Percentiles rank a stretch among this genome's conserved stretches.
These are phyloP conservation scores for Salvelinus fontinalis DNA, from an alignment of 2,113 vertebrate genomes.

Conservation along the genomic window DNA sequence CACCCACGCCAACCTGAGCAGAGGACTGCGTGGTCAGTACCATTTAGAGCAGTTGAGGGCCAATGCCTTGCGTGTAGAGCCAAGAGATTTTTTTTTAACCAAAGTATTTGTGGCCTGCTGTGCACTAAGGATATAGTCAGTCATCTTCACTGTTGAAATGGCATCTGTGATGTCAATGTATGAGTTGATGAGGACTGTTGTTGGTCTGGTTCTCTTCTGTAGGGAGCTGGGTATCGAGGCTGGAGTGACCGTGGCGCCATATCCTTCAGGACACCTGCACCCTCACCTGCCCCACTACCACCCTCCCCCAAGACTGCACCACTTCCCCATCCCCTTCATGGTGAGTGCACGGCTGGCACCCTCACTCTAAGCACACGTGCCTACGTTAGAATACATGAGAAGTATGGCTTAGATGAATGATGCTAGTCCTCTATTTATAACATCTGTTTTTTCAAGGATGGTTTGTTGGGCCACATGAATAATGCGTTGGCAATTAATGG, in stretches of 20 bases:
- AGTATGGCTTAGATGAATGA: constrained; percentile 58
- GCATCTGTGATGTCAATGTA: too few relatives aligned
- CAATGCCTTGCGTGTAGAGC: too few relatives aligned
- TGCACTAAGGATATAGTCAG: too few relatives aligned
- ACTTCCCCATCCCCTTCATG: constrained; percentile 94
- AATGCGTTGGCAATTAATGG: constrained; percentile 65
- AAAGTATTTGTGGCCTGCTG: neutral
- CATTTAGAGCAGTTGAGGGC: neutral
- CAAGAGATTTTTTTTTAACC: too few relatives aligned
- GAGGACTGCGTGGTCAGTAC: constrained; percentile 90
- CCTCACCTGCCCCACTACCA: constrained; percentile 97
- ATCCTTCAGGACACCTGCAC: constrained; percentile 90
- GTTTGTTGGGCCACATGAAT: constrained; percentile 65
- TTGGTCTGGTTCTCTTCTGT: constrained; percentile 40
- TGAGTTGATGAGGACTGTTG: neutral
- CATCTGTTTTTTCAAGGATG: constrained; percentile 64
- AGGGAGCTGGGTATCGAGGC: constrained; percentile 98
- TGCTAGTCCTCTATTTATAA: constrained; percentile 50
- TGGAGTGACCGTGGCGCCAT: constrained; percentile 91
- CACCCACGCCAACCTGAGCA: constrained; percentile 94
- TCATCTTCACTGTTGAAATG: neutral
- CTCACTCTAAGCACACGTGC: constrained; percentile 40
- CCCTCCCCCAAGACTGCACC: constrained; percentile 92
- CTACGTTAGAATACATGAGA: constrained; percentile 62
- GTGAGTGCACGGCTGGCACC: constrained; percentile 69